These are phyloP conservation scores for Eupithecia subfuscata DNA, from an alignment of 2,888 invertebrate species.

Conservation along the genomic window DNA sequence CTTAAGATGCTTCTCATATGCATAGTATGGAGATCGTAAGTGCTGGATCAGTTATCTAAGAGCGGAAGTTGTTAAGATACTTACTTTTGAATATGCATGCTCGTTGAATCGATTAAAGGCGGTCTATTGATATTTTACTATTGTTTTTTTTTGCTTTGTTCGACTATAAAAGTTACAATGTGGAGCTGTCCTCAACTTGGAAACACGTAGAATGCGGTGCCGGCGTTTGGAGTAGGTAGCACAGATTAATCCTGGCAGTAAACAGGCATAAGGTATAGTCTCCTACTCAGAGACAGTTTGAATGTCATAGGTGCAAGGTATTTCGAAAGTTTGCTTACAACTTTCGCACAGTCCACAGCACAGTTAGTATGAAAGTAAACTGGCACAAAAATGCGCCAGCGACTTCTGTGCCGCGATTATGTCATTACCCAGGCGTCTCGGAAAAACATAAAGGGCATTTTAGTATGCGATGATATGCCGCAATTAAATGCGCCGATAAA, in stretches of 20 bases:
- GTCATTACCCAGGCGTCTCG: constrained; percentile 68
- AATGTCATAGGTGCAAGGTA: background rate
- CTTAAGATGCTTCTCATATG: background rate
- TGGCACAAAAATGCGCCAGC: constrained; percentile 45
- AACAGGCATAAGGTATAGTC: background rate
- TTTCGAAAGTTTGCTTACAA: constrained; percentile 6
- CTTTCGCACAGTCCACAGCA: constrained; percentile 10
- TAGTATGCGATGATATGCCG: constrained; percentile 82
- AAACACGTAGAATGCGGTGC: background rate
- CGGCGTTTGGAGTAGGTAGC: background rate
- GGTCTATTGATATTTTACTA: constrained; percentile 10
- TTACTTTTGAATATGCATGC: constrained; percentile 11
- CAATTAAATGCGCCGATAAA: constrained; percentile 70
- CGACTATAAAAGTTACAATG: background rate
- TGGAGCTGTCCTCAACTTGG: background rate
- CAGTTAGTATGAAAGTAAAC: constrained; percentile 8
- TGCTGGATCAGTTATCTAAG: constrained; percentile 21
- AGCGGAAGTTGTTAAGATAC: constrained; percentile 17
- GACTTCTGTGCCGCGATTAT: constrained; percentile 73
- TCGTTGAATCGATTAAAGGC: constrained; percentile 3
- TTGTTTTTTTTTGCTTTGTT: background rate
- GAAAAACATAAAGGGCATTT: constrained; percentile 79
- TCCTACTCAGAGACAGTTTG: background rate
- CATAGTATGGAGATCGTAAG: constrained; percentile 24
- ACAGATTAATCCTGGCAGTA: no score